Conservation (phyloP, 2,113 vertebrate species). For the Coracopsis vasa region DNA sequence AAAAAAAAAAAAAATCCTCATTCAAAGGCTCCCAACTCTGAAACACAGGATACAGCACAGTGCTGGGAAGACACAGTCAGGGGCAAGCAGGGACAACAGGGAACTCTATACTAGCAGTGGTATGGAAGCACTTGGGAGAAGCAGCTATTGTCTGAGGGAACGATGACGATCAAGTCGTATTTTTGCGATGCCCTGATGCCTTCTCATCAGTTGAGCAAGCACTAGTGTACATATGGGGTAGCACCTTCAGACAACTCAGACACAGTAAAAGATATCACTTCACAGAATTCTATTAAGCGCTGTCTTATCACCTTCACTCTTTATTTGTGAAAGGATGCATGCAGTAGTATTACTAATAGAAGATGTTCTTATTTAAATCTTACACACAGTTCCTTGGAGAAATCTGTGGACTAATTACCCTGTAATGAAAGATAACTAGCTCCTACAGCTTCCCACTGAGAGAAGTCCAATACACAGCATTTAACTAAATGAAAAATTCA, state of each 20-base stretch:
- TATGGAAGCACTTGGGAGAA: neutral
- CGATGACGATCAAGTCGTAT: neutral
- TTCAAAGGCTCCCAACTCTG: neutral
- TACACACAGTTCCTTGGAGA: neutral
- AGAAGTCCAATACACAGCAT: neutral
- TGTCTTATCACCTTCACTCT: neutral
- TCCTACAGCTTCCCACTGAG: neutral
- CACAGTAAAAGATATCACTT: neutral
- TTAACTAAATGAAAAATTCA: neutral
- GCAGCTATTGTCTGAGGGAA: neutral
- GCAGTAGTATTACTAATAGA: neutral
- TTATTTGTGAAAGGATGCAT: neutral
- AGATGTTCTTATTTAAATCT: neutral
- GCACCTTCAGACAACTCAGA: accelerated
- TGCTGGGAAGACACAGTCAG: neutral
- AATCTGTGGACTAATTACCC: neutral
- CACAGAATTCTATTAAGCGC: neutral
- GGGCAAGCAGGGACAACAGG: neutral
- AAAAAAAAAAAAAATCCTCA: neutral
- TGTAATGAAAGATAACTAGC: neutral
- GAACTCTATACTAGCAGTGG: neutral
- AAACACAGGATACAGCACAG: neutral
- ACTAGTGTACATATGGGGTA: accelerated
- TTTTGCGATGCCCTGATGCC: neutral
- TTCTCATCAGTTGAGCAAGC: neutral